Percentiles rank a stretch among this genome's conserved stretches.
Conservation (phyloP, 2,113 vertebrate genomes). For the Corydoras maculifer region DNA sequence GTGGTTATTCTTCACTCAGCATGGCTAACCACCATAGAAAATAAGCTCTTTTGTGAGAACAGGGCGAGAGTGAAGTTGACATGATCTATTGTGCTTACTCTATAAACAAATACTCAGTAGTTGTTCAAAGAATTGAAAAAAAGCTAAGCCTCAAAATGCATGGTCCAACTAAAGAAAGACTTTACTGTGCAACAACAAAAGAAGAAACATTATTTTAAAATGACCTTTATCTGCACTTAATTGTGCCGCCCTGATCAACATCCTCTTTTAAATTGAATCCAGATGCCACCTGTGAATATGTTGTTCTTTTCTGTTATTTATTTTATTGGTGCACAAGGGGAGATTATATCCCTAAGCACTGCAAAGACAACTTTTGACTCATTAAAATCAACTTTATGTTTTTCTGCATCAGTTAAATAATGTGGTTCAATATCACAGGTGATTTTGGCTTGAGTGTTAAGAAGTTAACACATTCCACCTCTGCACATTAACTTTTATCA, state of each 20-base stretch:
- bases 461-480: no score
- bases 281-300: neutral
- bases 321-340: no score
- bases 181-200: neutral
- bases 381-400: neutral
- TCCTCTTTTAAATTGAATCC: constrained; percentile 6
- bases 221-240: constrained; percentile 16
- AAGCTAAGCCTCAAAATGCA: neutral
- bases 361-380: no score
- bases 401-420: neutral
- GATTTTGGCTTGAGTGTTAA: neutral
- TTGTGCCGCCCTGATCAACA: constrained; percentile 18
- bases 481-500: no score
- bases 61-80: constrained; percentile 2
- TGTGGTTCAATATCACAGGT: neutral
- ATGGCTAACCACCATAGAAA: neutral
- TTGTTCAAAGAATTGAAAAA: no score
- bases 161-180: constrained; percentile 5
- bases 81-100: constrained; percentile 6
- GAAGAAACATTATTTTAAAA: neutral
- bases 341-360: no score
- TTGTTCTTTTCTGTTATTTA: neutral
- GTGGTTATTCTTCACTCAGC: constrained; percentile 18
- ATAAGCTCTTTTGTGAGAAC: neutral
- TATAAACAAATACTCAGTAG: neutral